Percentiles rank a stretch among this genome's conserved stretches.
These are phyloP conservation scores for Dasypolia templi DNA, from an alignment of 2,888 invertebrate species.

Conservation along the genomic window DNA sequence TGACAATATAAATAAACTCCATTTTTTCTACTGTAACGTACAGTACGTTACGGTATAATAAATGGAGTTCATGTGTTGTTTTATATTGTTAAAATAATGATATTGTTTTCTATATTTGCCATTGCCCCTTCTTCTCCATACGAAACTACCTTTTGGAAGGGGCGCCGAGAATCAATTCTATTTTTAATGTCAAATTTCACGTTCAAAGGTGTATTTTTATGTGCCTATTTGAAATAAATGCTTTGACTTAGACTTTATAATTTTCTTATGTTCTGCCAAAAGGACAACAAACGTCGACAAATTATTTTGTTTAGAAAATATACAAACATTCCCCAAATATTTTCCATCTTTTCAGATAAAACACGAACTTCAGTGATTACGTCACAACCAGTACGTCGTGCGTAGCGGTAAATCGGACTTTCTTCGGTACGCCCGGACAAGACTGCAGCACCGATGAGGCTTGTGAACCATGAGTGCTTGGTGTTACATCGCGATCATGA, in stretches of 20 bases:
- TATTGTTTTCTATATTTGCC: too few species aligned
- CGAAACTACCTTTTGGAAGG: too few species aligned
- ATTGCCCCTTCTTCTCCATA: too few species aligned
- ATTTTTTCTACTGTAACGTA: not conserved
- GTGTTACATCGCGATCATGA: constrained; percentile 87
- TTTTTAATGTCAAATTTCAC: too few species aligned
- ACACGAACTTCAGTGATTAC: constrained; percentile 25
- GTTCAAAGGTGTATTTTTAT: too few species aligned
- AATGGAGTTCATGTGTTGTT: too few species aligned
- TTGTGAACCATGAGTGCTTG: constrained; percentile 87
- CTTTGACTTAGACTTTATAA: too few species aligned
- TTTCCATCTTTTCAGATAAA: constrained; percentile 58
- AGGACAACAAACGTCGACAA: not conserved
- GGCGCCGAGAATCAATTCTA: too few species aligned
- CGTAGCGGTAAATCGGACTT: constrained; percentile 46
- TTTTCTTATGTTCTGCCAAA: not conserved
- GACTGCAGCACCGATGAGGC: constrained; percentile 83
- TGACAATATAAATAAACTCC: not conserved
- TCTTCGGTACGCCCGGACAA: constrained; percentile 65
- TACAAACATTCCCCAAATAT: constrained; percentile 1
- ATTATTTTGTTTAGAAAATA: not conserved
- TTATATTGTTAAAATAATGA: not conserved
- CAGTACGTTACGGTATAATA: too few species aligned
- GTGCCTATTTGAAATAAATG: too few species aligned
- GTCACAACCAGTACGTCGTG: constrained; percentile 8